Evolutionary conservation across 2,113 vertebrate genomes (phyloP).

Genomic region (Tachycineta bicolor): DNA sequence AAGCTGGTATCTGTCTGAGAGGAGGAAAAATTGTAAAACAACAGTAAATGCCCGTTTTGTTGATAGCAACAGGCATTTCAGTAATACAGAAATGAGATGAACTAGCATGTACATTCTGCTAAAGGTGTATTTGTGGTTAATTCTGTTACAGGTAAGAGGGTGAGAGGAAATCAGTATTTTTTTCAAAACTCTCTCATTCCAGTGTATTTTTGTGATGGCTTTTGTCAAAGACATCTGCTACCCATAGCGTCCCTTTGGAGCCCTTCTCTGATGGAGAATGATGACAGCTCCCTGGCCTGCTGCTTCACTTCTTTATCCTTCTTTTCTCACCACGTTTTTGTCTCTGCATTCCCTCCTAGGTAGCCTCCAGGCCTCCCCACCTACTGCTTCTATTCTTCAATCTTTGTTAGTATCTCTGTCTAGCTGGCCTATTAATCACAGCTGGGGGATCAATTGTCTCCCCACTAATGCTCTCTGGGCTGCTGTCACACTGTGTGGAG

Average conservation of each 20-base stretch:
- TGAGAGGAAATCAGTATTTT: background rate
- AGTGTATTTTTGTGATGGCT: background rate
- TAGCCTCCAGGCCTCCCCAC: background rate
- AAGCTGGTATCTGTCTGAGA: background rate
- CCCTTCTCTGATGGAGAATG: background rate
- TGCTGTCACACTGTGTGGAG: background rate
- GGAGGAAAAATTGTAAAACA: background rate
- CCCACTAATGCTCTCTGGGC: background rate
- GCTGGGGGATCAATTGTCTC: background rate
- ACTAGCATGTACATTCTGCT: background rate
- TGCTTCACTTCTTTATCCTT: background rate
- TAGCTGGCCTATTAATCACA: background rate
- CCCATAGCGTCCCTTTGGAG: background rate
- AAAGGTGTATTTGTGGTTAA: background rate
- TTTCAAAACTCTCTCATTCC: background rate
- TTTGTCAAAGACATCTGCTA: background rate
- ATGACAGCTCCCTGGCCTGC: background rate
- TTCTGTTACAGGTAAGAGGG: background rate
- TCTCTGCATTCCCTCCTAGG: background rate
- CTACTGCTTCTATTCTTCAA: background rate
- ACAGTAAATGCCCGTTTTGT: background rate
- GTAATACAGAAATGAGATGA: background rate
- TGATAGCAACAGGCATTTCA: background rate
- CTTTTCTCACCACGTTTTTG: background rate
- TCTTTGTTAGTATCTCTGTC: background rate